phyloP scores from a whole-genome alignment of 2,113 vertebrate species.

The Capreolus pygargus region DNA sequence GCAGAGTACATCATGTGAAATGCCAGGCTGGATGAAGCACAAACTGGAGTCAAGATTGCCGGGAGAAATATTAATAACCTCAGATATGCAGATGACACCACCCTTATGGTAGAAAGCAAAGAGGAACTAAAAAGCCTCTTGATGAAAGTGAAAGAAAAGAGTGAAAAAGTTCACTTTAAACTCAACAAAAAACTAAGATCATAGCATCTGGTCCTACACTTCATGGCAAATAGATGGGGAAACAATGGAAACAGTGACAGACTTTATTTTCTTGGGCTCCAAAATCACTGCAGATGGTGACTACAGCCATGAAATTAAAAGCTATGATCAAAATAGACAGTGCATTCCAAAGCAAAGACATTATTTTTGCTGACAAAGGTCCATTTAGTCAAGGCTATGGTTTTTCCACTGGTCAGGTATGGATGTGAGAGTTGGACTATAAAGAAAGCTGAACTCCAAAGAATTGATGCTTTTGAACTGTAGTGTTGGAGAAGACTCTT shows the following conservation, averaged over 20 bases:
- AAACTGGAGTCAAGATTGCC: background rate
- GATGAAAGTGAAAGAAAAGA: background rate
- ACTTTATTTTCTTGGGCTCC: background rate
- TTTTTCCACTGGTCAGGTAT: background rate
- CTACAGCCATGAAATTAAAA: background rate
- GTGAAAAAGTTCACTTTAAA: background rate
- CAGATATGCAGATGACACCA: background rate
- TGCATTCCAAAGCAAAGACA: background rate
- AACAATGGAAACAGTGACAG: background rate
- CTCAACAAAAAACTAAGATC: background rate
- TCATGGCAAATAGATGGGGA: background rate
- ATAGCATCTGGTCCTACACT: background rate
- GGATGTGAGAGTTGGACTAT: background rate
- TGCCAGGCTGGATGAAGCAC: background rate
- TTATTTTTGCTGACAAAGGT: background rate
- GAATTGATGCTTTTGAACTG: background rate
- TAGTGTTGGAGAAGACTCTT: background rate
- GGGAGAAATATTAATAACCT: background rate
- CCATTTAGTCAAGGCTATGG: background rate
- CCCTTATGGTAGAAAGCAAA: background rate
- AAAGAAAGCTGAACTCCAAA: accelerated
- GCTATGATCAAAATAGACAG: background rate
- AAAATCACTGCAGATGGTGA: background rate
- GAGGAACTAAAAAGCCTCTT: background rate
- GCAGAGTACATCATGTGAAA: background rate